phyloP scores from a whole-genome alignment of 2,888 invertebrate species.

The Magallana nippona region DNA sequence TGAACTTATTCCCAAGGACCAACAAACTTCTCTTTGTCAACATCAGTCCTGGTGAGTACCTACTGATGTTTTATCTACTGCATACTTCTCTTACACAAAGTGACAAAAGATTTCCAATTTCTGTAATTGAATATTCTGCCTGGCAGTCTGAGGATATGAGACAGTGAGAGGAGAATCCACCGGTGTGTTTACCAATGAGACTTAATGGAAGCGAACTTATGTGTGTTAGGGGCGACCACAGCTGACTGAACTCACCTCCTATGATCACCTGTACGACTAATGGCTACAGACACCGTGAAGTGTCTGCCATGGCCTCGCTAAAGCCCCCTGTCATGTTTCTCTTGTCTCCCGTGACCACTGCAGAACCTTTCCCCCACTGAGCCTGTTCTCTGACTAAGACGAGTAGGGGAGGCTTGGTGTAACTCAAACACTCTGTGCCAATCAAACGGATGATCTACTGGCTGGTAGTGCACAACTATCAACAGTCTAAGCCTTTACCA shows the following conservation, averaged over 20 bases:
- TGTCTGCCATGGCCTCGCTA: not conserved
- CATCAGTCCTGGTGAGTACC: too few species aligned
- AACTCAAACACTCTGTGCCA: conserved; percentile 24
- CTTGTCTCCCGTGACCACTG: not conserved
- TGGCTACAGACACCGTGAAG: not conserved
- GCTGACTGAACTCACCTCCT: not conserved
- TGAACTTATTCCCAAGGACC: too few species aligned
- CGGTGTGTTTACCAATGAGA: conserved; percentile 6
- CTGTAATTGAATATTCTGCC: conserved; percentile 1
- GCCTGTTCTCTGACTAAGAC: not conserved
- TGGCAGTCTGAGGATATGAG: not conserved
- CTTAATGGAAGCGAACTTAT: not conserved
- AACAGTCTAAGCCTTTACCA: conserved; percentile 27
- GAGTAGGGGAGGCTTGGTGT: not conserved
- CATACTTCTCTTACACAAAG: not conserved
- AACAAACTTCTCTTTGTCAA: too few species aligned
- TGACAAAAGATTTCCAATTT: not conserved
- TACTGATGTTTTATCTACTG: not conserved
- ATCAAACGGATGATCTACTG: conserved; percentile 1
- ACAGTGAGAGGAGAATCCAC: not conserved
- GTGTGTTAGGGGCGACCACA: not conserved
- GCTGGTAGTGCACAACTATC: conserved; percentile 17
- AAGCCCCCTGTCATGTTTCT: conserved; percentile 7
- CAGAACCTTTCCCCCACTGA: not conserved
- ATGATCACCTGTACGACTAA: not conserved